Evolutionary conservation across 2,797 vertebrate species (phyloP), one percentile per base, ranked within the genome.

Genomic region (Oryzias sinensis): DNA sequence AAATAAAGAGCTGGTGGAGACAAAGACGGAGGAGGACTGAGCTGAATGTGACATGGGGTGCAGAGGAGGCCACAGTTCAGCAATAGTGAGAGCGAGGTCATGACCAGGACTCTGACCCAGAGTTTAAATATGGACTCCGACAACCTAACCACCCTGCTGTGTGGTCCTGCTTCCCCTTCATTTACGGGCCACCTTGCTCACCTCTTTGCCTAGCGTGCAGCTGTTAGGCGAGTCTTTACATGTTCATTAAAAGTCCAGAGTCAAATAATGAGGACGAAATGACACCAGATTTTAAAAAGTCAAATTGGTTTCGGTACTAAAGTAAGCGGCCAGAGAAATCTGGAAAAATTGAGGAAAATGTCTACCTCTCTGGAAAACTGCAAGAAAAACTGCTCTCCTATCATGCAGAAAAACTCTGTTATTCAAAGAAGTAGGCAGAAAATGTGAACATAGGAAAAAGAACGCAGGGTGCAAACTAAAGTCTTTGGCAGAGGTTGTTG

Each of bases 51-150:
- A 67, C 64, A 66, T 56, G 4, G 52, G 67, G 33, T 50, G 57
- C 25, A 60, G 64, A 56, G n/a, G 53, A 77, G 50, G 43, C 11
- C 37, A 72, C 55, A 42, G 33, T 3, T 11, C 55, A 56, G 55
- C 44, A 11, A 41, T 17, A 64, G 65, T 24, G 33, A 59, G 49
- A 62, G 66, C 42, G 66, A 70, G 70, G 71, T 80, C 74, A 82
- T 5, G 52, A 59, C 66, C 71, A 74, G 68, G 79, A 84, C 81
- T 64, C 72, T 83, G 80, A 87, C 82, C 83, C 79, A 82, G 64
- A 82, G 85, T 87, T 76, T 82, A 82, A 87, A 83, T 82, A 76
- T 74, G 81, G 80, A 68, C 64, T 77, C 77, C 56, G 76, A 85
- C 75, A 83, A 87, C 83, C 70, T 69, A 84, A 88, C 85, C 84